These are phyloP conservation scores for Spodoptera picta DNA, from an alignment of 2,888 invertebrate genomes.

Conservation along the genomic window DNA sequence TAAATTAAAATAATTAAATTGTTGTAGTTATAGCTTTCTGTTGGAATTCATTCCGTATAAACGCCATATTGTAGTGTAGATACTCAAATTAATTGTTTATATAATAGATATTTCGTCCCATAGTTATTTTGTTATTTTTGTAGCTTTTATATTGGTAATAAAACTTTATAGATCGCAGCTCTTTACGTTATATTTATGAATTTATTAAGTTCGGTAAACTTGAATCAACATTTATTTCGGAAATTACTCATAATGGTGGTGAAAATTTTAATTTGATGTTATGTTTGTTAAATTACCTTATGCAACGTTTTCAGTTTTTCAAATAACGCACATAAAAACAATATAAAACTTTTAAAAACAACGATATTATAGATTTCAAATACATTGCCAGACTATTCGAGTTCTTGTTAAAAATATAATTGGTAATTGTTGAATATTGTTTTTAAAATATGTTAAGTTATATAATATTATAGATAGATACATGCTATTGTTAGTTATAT, in stretches of 20 bases:
- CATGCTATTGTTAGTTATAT: constrained; percentile 39
- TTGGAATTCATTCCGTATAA: constrained; percentile 38
- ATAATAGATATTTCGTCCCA: constrained; percentile 6
- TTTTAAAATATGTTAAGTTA: constrained; percentile 10
- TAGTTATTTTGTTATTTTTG: constrained; percentile 5
- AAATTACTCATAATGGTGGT: too few relatives aligned
- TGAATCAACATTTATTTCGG: too few relatives aligned
- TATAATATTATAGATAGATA: constrained; percentile 18
- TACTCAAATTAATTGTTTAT: constrained; percentile 20
- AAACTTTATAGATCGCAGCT: constrained; percentile 14
- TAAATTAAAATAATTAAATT: not conserved
- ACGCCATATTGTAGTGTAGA: constrained; percentile 39
- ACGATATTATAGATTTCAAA: too few relatives aligned
- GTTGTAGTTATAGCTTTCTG: not conserved
- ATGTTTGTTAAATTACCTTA: too few relatives aligned
- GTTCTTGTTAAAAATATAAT: too few relatives aligned
- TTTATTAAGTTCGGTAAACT: too few relatives aligned
- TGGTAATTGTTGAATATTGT: not conserved
- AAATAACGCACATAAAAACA: too few relatives aligned
- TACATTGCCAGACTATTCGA: too few relatives aligned
- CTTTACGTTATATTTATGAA: not conserved
- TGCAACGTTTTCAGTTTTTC: too few relatives aligned
- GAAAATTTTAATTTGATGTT: too few relatives aligned
- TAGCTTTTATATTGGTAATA: constrained; percentile 34
- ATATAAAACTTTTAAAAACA: too few relatives aligned